Percentiles rank a stretch among this genome's conserved stretches.
Evolutionary conservation across 2,888 invertebrate genomes (phyloP).

Genomic region (Drosophila mulleri): DNA sequence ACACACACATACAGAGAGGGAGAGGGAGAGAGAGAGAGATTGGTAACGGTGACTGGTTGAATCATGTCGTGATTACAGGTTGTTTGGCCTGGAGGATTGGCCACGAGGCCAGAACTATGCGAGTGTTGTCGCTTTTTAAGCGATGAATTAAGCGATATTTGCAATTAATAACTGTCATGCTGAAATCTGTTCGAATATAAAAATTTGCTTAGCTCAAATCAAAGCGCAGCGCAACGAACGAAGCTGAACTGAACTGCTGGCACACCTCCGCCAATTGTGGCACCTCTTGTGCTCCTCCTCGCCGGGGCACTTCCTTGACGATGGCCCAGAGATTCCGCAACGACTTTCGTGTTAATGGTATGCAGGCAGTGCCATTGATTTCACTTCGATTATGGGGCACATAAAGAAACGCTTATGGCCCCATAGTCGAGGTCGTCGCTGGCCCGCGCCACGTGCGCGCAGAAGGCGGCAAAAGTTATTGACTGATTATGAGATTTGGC

Average conservation of each 20-base stretch:
- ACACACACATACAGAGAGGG: constrained; percentile 9
- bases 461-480: constrained; percentile 80
- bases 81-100: constrained; percentile 67
- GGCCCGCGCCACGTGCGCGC: constrained; percentile 72
- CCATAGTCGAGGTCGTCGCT: constrained; percentile 69
- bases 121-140: constrained; percentile 81
- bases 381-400: constrained; percentile 79
- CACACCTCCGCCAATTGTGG: not conserved
- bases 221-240: constrained; percentile 46
- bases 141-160: constrained; percentile 84
- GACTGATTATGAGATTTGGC: constrained; percentile 82
- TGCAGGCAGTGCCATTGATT: constrained; percentile 81
- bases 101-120: constrained; percentile 63
- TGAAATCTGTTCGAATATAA: constrained; percentile 80
- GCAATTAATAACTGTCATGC: constrained; percentile 84
- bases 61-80: constrained; percentile 80
- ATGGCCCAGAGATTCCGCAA: constrained; percentile 73
- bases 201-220: constrained; percentile 79
- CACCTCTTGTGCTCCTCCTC: not conserved
- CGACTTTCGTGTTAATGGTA: constrained; percentile 80
- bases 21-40: constrained; percentile 28
- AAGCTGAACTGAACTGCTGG: constrained; percentile 19
- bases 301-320: constrained; percentile 48
- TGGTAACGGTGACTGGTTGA: constrained; percentile 52
- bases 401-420: constrained; percentile 73